Percentiles rank a stretch among this genome's conserved stretches.
These are phyloP conservation scores for Palaemon carinicauda DNA, from an alignment of 1,140 invertebrate genomes.

Conservation along the genomic window DNA sequence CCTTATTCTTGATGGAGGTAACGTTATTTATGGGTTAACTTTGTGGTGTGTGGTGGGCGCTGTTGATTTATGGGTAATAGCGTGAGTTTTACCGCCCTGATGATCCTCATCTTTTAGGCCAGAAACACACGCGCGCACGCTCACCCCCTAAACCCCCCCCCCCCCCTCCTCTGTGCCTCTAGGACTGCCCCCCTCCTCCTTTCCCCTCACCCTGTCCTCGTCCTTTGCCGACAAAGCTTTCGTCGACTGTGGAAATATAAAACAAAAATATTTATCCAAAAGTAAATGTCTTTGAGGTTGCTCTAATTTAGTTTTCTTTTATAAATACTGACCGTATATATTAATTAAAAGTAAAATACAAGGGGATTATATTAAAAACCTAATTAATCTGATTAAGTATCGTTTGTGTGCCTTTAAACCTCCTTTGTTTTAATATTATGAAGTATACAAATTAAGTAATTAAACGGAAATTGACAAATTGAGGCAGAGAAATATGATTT, in stretches of 20 bases:
- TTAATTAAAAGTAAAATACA: no score
- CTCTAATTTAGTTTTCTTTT: no score
- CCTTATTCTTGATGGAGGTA: constrained; percentile 38
- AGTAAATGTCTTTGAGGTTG: no score
- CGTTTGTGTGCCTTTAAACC: no score
- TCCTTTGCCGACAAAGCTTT: not conserved
- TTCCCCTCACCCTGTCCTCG: not conserved
- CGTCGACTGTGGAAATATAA: not conserved
- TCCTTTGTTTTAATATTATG: no score
- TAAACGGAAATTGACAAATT: no score
- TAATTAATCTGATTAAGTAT: no score
- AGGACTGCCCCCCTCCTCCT: not conserved
- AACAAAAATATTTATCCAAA: not conserved
- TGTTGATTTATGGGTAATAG: constrained; percentile 42
- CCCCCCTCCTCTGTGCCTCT: not conserved
- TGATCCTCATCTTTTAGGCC: constrained; percentile 29
- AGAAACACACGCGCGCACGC: not conserved
- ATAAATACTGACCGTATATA: no score
- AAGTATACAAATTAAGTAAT: no score
- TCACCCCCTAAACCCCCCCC: not conserved
- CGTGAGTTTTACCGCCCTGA: constrained; percentile 35
- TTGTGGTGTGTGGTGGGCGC: constrained; percentile 20
- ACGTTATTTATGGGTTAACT: constrained; percentile 45
- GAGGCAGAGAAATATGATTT: no score
- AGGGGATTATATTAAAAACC: no score